Percentiles rank a stretch among this genome's conserved stretches.
These are phyloP conservation scores for Tinea trinotella DNA, from an alignment of 2,888 invertebrate genomes.

Conservation along the genomic window DNA sequence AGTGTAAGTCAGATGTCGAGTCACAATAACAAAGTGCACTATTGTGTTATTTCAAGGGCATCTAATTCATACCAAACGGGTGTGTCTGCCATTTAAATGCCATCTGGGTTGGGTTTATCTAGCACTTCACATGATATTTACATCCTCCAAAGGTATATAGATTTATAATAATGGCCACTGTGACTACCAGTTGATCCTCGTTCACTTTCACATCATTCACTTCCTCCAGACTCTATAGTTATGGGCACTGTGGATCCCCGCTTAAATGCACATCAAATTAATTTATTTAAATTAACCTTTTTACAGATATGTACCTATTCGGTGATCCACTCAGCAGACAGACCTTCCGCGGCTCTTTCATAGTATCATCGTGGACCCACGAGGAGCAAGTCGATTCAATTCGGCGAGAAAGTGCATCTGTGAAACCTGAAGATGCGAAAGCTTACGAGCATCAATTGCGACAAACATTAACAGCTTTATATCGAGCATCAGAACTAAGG, in stretches of 20 bases:
- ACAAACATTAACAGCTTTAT: constrained; percentile 81
- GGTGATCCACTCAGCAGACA: constrained; percentile 83
- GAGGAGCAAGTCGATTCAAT: constrained; percentile 71
- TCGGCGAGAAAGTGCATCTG: not conserved
- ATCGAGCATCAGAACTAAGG: constrained; percentile 80
- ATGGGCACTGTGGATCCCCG: too few species aligned
- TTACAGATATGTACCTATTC: constrained; percentile 82
- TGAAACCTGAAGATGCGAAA: constrained; percentile 70
- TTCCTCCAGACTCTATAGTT: too few species aligned
- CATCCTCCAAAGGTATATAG: too few species aligned
- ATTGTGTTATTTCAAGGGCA: not conserved
- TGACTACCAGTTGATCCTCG: too few species aligned
- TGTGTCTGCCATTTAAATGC: constrained; percentile 6
- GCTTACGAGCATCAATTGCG: constrained; percentile 81
- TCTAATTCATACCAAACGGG: not conserved
- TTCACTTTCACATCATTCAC: too few species aligned
- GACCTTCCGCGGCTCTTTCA: constrained; percentile 86
- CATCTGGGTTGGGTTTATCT: not conserved
- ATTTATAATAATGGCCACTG: too few species aligned
- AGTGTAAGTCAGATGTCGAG: too few species aligned
- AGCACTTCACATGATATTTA: not conserved
- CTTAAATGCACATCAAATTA: too few species aligned
- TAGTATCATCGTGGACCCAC: constrained; percentile 80
- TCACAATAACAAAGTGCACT: too few species aligned
- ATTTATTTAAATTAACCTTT: too few species aligned